Percentiles rank a stretch among this genome's conserved stretches.
Evolutionary conservation across 2,888 invertebrate species (phyloP).

Genomic region (Orthonevra nobilis): DNA sequence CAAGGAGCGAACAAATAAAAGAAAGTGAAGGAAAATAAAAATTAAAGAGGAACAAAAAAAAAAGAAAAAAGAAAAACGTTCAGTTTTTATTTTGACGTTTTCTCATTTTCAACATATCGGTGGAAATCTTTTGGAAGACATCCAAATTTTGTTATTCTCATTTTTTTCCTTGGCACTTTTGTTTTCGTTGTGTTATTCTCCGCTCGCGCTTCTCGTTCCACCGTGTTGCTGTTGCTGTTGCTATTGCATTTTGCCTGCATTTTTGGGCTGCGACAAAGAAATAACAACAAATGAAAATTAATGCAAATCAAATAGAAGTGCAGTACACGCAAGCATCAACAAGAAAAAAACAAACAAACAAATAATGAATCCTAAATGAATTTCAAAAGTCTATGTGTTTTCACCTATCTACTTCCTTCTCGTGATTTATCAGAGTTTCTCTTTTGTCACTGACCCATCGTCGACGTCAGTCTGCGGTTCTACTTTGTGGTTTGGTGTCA

Average conservation of each 20-base stretch:
- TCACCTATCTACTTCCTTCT: constrained; percentile 45
- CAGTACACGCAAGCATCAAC: constrained; percentile 6
- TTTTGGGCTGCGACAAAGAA: background rate
- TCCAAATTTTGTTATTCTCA: background rate
- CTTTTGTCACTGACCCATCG: constrained; percentile 42
- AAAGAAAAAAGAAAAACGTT: constrained; percentile 26
- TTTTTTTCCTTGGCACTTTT: constrained; percentile 25
- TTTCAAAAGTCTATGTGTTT: constrained; percentile 50
- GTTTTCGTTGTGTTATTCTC: constrained; percentile 51
- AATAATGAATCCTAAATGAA: constrained; percentile 45
- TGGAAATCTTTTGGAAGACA: constrained; percentile 60
- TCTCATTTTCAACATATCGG: constrained; percentile 46
- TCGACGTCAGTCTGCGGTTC: constrained; percentile 27
- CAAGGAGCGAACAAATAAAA: constrained; percentile 30
- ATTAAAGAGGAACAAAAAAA: constrained; percentile 31
- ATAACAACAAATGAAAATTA: no score
- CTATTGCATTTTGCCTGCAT: background rate
- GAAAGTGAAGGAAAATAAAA: constrained; percentile 30
- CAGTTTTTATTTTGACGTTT: constrained; percentile 60
- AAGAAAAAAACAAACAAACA: constrained; percentile 12
- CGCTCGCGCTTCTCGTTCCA: constrained; percentile 11
- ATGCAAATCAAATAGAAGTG: background rate
- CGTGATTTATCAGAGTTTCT: constrained; percentile 62
- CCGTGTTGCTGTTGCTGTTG: constrained; percentile 28
- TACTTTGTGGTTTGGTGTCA: constrained; percentile 49